Evolutionary conservation across 2,888 invertebrate species (phyloP).

Genomic region (Pseudolycoriella hygida): DNA sequence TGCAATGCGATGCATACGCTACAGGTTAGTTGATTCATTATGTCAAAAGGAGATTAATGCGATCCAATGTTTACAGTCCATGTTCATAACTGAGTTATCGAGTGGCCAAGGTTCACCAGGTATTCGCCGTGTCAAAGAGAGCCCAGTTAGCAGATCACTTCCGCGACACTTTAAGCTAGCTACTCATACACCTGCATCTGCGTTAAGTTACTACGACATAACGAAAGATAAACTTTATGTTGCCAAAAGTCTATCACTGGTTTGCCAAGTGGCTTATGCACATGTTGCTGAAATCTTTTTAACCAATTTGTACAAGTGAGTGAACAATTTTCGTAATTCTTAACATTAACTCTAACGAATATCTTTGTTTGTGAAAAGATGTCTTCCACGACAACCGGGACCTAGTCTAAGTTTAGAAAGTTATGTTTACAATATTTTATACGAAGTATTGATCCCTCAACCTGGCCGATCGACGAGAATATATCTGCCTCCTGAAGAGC

Average conservation of each 20-base stretch:
- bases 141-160: constrained; percentile 62
- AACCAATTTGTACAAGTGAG: constrained; percentile 69
- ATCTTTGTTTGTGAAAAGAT: constrained; percentile 30
- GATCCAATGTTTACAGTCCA: constrained; percentile 47
- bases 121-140: constrained; percentile 43
- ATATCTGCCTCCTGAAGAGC: constrained; percentile 51
- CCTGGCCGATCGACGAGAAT: constrained; percentile 74
- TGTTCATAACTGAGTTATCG: constrained; percentile 79
- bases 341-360: background rate
- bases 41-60: too few species aligned
- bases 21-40: constrained; percentile 38
- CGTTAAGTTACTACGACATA: constrained; percentile 79
- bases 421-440: constrained; percentile 86
- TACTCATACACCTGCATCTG: constrained; percentile 55
- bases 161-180: constrained; percentile 79
- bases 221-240: constrained; percentile 88
- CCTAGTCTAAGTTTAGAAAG: constrained; percentile 74
- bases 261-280: constrained; percentile 82
- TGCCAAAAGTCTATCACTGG: constrained; percentile 84
- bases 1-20: constrained; percentile 92
- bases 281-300: constrained; percentile 74
- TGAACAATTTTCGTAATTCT: constrained; percentile 8
- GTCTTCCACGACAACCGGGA: constrained; percentile 59
- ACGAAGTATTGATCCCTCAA: constrained; percentile 81
- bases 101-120: constrained; percentile 55